Evolutionary conservation across 1,140 invertebrate species (phyloP), one percentile per base, ranked within the genome.

Genomic region (Euwallacea similis): DNA sequence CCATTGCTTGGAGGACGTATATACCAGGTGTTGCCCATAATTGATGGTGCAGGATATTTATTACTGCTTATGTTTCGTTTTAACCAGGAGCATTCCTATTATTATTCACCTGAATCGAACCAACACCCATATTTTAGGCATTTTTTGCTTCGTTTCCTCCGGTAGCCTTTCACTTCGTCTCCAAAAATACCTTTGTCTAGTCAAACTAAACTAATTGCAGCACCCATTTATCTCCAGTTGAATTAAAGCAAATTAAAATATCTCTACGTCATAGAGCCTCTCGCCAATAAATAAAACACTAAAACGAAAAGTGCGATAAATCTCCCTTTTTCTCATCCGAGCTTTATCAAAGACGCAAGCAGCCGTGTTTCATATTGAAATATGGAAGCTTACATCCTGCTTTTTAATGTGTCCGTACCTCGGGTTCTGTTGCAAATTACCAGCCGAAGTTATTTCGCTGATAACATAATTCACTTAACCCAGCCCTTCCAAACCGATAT

Each of bases 1-100:
- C 65, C 65, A 67, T 67, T 66, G 63, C 65, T 67, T 47, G 47
- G 43, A 59, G 42, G 47, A 44, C 15, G 43, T 72, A 72, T 73
- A 73, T 76, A 76, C 73, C 75, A 76, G 75, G 75, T 76, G 75
- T 76, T 76, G 71, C 15, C 69, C 54, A 67, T 74, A 76, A 76
- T 76, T 76, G 73, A 76, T 72, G 65, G 65, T n/a, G 54, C 53
- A 47, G 44, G 11, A 13, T 50, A 63, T 63, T 50, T 63, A 63
- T 63, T 63, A 15, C 50, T 63, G 61, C 8, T 62, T 62, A 43
- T 50, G 10, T 63, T 50, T 63, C 61, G 9, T 13, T 63, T 10
- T 63, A 21, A 15, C 61, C 61, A 63, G 33, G 33, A 63, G 61
- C 56, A 50, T 50, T 50, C 46, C 46, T 10, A 50, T 50, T 50